Evolutionary conservation across 1,140 invertebrate species (phyloP), one percentile per base, ranked within the genome.

Genomic region (Periplaneta americana): DNA sequence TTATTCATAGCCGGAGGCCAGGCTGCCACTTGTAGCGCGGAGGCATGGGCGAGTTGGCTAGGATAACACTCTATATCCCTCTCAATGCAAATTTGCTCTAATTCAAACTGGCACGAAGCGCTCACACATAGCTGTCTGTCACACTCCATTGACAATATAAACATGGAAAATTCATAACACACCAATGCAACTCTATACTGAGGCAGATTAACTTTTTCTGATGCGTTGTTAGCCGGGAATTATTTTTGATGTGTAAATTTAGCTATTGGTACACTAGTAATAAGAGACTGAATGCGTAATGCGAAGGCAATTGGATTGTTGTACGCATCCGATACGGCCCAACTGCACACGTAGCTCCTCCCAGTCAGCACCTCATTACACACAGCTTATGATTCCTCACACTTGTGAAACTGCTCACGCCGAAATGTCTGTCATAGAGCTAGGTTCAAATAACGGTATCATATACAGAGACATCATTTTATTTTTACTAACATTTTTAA

Each of bases 141-240:
- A 77, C 75, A 34, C 33, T 36, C 75, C n/a, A 77, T 77, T 77
- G 75, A 77, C 75, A 77, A 77, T 34, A 77, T 77, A 77, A 77
- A 77, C 75, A 77, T 77, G 33, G 75, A 77, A 34, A 36, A 77
- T 77, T 77, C 75, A 77, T 77, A 77, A 34, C 48, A 66, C 48
- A 66, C 22, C 48, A 66, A 66, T 66, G 48, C 48, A n/a, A 66
- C 48, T n/a, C n/a, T 66, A 66, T n/a, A 66, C 0, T 66, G n/a
- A 66, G 48, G 48, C n/a, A 66, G 48, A 66, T 66, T 66, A 66
- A 66, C 48, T 66, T 66, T 66, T 48, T 66, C 48, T 66, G 48
- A 66, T 66, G 48, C 48, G 22, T 66, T 66, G 48, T 66, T 66
- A 66, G 48, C 22, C 28, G 48, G 22, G 48, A 66, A 66, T 66